Evolutionary conservation across 2,113 vertebrate genomes (phyloP).

Genomic region (cat (Felis catus)): F.catus_Fca126_mat1.0 CM031412.1:117417501-117418000

Average conservation of each 20-base stretch:
- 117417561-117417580: neutral
- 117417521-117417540: neutral
- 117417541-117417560: neutral
- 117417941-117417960: neutral
- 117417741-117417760: neutral
- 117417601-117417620: neutral
- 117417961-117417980: neutral
- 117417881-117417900: neutral
- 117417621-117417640: no score
- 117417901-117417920: neutral
- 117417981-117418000: neutral
- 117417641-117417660: accelerated
- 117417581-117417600: neutral
- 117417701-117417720: neutral
- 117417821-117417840: neutral
- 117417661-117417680: neutral
- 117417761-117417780: neutral
- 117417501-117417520: neutral
- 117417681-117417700: neutral
- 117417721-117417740: neutral
- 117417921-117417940: neutral
- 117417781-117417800: neutral
- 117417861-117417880: neutral
- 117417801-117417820: neutral
- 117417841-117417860: neutral